Evolutionary conservation across 2,888 invertebrate genomes (phyloP), one percentile per base, ranked within the genome.

Genomic region (Bedellia somnulentella): DNA sequence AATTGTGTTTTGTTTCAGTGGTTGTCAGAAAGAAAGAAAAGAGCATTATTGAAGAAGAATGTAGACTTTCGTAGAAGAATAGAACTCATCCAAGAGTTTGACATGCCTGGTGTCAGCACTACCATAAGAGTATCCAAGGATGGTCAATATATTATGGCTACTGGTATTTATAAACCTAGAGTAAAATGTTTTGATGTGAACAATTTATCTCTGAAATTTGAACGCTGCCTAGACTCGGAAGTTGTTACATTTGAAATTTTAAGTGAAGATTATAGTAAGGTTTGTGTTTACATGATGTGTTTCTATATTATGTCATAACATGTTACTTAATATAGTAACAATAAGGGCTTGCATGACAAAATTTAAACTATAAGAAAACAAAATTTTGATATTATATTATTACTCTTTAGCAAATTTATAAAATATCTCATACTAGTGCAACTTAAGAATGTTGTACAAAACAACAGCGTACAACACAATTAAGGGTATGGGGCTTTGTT

Each of bases 41-140:
- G 92, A 41, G 82, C 85, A 5, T 70, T 94, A 37, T 76, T 90
- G 30, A 91, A 92, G 58, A 92, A 92, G 62, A 88, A 94, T 84
- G 85, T 89, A 22, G 96, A 95, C 55, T 79, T 97, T 27, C 80
- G 94, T 42, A 81, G 89, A 43, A 80, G 95, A 50, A 93, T 99
- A 45, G 93, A 98, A 64, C 82, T 99, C 24, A 92, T 99, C 41
- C 99, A 99, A 68, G 99, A 99, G 55, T 99, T 99, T 79, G 93
- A 96, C 45, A 99, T 99, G 99, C 98, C 99, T 15, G 93, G 87
- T 28, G 82, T 98, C 1, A 94, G 95, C 51, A 88, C 87, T 11
- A 83, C 84, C 30, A 80, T 99, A 14, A 80, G 84, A 47, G 81
- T 93, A 38, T 91, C 97, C 5, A 86, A 82, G 43, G 97, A 99